Conservation (phyloP, 2,888 invertebrate genomes). For the Agrochola lota region DNA sequence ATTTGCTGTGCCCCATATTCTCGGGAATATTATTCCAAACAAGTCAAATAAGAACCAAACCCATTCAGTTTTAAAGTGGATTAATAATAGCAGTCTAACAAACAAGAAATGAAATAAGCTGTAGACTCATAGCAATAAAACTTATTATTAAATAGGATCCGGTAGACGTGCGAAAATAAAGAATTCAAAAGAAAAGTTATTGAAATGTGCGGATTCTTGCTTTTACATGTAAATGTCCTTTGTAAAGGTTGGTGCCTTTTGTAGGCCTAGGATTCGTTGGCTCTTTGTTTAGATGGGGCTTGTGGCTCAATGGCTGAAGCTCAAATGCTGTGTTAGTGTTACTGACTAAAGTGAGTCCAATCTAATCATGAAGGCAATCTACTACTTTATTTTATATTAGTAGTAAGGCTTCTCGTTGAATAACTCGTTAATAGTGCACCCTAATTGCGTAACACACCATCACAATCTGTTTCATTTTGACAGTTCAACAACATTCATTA, state of each 20-base stretch:
- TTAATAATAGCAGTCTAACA: background rate
- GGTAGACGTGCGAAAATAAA: conserved; percentile 7
- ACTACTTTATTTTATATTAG: background rate
- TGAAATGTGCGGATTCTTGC: conserved; percentile 42
- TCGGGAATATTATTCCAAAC: background rate
- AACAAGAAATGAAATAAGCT: conserved; percentile 2
- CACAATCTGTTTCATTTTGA: too few species aligned
- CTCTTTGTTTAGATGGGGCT: background rate
- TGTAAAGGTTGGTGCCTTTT: conserved; percentile 15
- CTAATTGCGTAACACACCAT: too few species aligned
- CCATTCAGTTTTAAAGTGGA: background rate
- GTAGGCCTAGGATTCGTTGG: background rate
- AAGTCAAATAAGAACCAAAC: background rate
- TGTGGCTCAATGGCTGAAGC: background rate
- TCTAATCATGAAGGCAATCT: too few species aligned
- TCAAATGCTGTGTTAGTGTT: background rate
- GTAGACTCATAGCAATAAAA: background rate
- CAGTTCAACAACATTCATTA: too few species aligned
- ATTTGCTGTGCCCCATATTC: background rate
- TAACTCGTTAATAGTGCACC: background rate
- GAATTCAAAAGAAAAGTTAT: conserved; percentile 46
- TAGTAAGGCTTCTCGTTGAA: background rate
- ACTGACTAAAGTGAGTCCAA: background rate
- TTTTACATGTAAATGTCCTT: conserved; percentile 40
- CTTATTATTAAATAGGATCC: background rate